These are phyloP conservation scores for Rhodophaea formosa DNA, from an alignment of 2,888 invertebrate genomes.

Conservation along the genomic window DNA sequence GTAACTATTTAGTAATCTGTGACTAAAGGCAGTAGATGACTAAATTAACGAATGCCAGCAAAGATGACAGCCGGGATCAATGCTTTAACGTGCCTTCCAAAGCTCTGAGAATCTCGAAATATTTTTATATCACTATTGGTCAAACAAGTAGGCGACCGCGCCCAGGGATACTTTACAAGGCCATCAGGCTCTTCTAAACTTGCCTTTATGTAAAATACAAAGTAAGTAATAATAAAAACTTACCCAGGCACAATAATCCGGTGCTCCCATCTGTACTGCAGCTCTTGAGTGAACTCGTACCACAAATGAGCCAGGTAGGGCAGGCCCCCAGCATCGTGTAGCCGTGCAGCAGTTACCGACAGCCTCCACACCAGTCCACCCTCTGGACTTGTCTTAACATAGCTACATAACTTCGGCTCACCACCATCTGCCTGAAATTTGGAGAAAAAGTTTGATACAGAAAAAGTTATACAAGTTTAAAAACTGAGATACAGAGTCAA, in stretches of 20 bases:
- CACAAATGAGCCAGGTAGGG: conserved; percentile 93
- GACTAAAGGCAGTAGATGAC: too few species aligned
- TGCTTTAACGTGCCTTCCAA: too few species aligned
- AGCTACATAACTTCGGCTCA: conserved; percentile 66
- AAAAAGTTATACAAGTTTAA: neutral
- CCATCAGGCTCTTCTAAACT: too few species aligned
- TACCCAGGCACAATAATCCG: conserved; percentile 90
- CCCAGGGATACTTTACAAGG: too few species aligned
- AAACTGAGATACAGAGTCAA: too few species aligned
- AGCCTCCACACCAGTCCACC: conserved; percentile 92
- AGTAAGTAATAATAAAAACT: conserved; percentile 72
- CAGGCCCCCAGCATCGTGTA: conserved; percentile 88
- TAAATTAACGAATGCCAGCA: too few species aligned
- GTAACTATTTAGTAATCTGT: too few species aligned
- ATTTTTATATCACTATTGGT: too few species aligned
- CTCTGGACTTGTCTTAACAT: conserved; percentile 88
- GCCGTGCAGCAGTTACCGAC: conserved; percentile 86
- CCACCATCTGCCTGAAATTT: conserved; percentile 69
- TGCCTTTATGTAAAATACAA: too few species aligned
- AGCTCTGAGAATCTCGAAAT: too few species aligned
- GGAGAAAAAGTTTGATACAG: neutral
- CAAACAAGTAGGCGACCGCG: too few species aligned
- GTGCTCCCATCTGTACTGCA: conserved; percentile 94
- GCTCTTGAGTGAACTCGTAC: conserved; percentile 95
- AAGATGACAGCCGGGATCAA: too few species aligned